Base-by-base conservation (phyloP, 2,888 invertebrate species). In the Dorcus parallelipipedus region DNA sequence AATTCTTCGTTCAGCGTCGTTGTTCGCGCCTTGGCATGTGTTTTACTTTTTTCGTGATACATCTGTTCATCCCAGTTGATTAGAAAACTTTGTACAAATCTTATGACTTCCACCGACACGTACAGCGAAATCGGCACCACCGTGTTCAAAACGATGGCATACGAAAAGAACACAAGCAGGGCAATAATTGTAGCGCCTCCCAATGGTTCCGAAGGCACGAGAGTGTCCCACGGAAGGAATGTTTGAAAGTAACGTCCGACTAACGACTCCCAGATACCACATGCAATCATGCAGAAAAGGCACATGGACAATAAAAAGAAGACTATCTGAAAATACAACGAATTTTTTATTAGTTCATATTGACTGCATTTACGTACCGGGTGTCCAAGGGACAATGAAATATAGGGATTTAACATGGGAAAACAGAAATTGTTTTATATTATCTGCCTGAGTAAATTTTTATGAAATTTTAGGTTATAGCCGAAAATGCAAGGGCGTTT, bases 61-160 rank as follows among this genome's bases (percentile, higher is more conserved):
- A 99, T 99, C 81, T 97, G 90, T 74, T 93, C 90, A 81, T 99
- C 99, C 95, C 97, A 98, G 82, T 99, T 98, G 74, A 99, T 99
- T 76, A 95, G 89, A 81, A 97, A 93, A 81, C 97, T 98, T 82
- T 99, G 97, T 73, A 91, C 92, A 79, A 99, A 95, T 74, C 99
- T 90, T 77, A 99, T 97, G 62, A 99, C 97, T 88, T 97, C 91
- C 72, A 91, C 91, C 75, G 90, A 90, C 75, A 98, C 97, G 82
- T 99, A 98, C 65, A 99, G 87, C 72, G 97, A 98, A 79, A 99
- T 99, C 81, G 98, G 98, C 85, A 99, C 98, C 74, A 98, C 97
- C 73, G 98, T 99, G 84, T 99, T 99, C 80, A 99, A 87, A 72
- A 99, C 95, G 80, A 99, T 99, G 75, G 97, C 95, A 82, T 99